Percentiles rank a stretch among this genome's conserved stretches.
These are phyloP conservation scores for Abrostola tripartita DNA, from an alignment of 2,888 invertebrate genomes.

Conservation along the genomic window DNA sequence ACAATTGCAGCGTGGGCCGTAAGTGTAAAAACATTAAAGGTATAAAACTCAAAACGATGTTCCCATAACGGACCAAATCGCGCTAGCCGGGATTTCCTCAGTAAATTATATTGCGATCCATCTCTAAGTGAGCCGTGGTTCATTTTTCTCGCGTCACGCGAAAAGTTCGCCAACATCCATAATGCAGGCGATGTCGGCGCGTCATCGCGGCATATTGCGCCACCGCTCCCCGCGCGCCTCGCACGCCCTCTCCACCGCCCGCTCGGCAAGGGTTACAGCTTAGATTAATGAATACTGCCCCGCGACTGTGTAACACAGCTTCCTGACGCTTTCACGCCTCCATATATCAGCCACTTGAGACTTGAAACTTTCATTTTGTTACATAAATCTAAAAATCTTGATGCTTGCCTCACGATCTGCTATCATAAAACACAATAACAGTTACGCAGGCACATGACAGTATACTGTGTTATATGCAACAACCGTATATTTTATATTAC, in stretches of 20 bases:
- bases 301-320: constrained; percentile 54
- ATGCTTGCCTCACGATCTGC: constrained; percentile 14
- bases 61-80: constrained; percentile 27
- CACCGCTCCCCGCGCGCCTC: constrained; percentile 41
- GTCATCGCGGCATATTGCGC: constrained; percentile 85
- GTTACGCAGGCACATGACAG: constrained; percentile 56
- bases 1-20: neutral
- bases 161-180: constrained; percentile 84
- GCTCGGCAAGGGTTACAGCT: constrained; percentile 74
- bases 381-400: constrained; percentile 39
- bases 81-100: constrained; percentile 53
- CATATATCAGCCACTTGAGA: constrained; percentile 54
- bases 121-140: constrained; percentile 77
- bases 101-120: constrained; percentile 81
- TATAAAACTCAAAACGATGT: constrained; percentile 22
- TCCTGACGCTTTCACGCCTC: constrained; percentile 57
- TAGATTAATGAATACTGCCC: constrained; percentile 75
- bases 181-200: constrained; percentile 86
- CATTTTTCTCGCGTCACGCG: constrained; percentile 87
- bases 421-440: constrained; percentile 38
- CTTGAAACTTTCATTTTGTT: constrained; percentile 50
- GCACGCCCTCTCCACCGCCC: constrained; percentile 41
- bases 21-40: neutral
- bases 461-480: constrained; percentile 64
- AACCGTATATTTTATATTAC: constrained; percentile 84